These are phyloP conservation scores for Pseudopipra pipra DNA, from an alignment of 2,113 vertebrate species.

Conservation along the genomic window DNA sequence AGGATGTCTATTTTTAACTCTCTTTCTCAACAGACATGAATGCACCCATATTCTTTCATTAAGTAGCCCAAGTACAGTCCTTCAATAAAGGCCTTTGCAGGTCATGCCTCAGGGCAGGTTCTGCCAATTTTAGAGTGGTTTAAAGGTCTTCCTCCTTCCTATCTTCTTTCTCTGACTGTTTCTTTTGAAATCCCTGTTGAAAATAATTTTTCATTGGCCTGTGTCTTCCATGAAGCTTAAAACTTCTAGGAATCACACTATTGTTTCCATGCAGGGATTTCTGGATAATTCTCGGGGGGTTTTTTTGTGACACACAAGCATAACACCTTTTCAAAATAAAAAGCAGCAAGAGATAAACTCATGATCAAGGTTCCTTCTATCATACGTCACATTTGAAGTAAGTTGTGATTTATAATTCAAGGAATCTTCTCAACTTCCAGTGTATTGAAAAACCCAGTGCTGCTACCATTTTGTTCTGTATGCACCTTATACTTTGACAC, in stretches of 20 bases:
- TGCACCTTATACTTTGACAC: neutral
- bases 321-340: neutral
- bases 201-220: neutral
- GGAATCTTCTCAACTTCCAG: neutral
- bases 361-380: neutral
- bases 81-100: neutral
- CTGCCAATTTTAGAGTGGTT: neutral
- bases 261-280: neutral
- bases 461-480: neutral
- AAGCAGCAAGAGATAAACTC: neutral
- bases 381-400: neutral
- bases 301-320: neutral
- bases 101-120: neutral
- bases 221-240: neutral
- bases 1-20: neutral
- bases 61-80: neutral
- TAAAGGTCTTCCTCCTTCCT: neutral
- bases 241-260: neutral
- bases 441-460: neutral
- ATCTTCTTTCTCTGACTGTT: neutral
- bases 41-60: neutral
- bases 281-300: fast-evolving
- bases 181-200: neutral
- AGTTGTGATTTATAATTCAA: neutral
- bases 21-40: neutral